These are phyloP conservation scores for Tolypeutes matacus DNA, from an alignment of 2,797 vertebrate genomes.

Conservation along the genomic window DNA sequence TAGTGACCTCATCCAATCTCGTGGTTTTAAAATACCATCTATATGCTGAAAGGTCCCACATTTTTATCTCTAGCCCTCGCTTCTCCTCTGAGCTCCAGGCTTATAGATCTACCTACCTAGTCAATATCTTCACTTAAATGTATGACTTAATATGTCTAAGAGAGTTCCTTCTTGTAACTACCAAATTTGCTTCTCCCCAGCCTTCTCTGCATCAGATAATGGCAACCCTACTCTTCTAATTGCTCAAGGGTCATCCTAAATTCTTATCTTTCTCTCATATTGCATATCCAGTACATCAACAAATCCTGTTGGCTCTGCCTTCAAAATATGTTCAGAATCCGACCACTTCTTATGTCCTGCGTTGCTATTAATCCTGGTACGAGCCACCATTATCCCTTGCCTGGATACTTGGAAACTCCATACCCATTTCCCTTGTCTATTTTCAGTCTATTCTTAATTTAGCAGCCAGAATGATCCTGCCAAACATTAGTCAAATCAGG, in stretches of 20 bases:
- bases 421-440: background rate
- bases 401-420: background rate
- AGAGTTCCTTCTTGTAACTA: background rate
- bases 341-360: background rate
- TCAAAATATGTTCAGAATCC: background rate
- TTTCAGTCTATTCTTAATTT: slow-evolving; percentile 13
- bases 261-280: background rate
- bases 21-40: background rate
- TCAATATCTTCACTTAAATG: background rate
- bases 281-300: background rate
- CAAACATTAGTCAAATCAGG: background rate
- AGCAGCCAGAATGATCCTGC: background rate
- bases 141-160: background rate
- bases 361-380: background rate
- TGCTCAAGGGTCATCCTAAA: background rate
- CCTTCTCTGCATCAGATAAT: background rate
- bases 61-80: background rate
- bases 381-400: background rate
- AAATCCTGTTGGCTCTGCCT: background rate
- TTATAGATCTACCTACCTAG: background rate
- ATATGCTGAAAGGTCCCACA: background rate
- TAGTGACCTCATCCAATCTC: background rate
- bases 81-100: background rate
- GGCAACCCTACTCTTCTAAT: background rate
- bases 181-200: slow-evolving; percentile 13